These are phyloP conservation scores for Tyrophagus putrescentiae DNA, from an alignment of 1,140 invertebrate species.

Conservation along the genomic window DNA sequence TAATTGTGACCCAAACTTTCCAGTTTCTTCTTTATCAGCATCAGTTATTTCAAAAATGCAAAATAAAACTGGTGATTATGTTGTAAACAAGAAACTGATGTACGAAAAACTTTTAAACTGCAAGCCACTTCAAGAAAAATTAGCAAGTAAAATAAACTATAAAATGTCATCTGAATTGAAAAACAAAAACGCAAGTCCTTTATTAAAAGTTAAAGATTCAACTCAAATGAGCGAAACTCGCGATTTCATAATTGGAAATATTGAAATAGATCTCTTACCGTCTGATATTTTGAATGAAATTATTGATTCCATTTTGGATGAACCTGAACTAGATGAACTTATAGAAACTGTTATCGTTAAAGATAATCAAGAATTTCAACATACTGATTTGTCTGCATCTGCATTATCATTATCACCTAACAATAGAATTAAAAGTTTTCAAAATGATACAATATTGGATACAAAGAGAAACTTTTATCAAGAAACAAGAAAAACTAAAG, in stretches of 20 bases:
- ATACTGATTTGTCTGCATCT: too few species aligned
- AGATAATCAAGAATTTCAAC: not conserved
- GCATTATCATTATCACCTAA: too few species aligned
- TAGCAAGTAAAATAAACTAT: not conserved
- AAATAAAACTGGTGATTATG: not conserved
- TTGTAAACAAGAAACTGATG: not conserved
- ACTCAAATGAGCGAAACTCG: not conserved
- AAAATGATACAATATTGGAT: too few species aligned
- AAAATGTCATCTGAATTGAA: not conserved
- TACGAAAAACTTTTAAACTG: slow-evolving; percentile 1
- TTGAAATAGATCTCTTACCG: slow-evolving; percentile 9
- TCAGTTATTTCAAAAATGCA: not conserved
- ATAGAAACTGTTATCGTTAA: not conserved
- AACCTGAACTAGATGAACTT: not conserved
- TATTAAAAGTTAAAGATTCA: not conserved
- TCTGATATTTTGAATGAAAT: not conserved
- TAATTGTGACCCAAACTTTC: too few species aligned
- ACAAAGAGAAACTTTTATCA: not conserved
- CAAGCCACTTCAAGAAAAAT: slow-evolving; percentile 3
- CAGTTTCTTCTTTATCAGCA: not conserved
- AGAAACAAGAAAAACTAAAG: not conserved
- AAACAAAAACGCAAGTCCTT: not conserved
- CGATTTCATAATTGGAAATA: slow-evolving; percentile 2
- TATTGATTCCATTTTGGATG: not conserved
- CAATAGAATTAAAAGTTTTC: not conserved